Evolutionary conservation across 2,888 invertebrate genomes (phyloP).

Genomic region (Hydrotaea cyrtoneurina): DNA sequence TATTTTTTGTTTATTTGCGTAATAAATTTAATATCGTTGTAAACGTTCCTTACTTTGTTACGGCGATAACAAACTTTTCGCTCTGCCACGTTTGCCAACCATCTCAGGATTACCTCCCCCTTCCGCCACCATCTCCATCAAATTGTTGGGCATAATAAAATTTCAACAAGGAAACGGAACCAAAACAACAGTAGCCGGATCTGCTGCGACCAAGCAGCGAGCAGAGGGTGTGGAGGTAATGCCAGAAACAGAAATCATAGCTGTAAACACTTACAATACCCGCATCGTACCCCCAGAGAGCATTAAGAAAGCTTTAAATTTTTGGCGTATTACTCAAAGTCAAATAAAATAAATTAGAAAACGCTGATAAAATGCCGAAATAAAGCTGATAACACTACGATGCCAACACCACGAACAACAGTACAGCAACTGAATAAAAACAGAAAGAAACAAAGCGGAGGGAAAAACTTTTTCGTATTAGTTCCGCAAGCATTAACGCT

Average conservation of each 20-base stretch:
- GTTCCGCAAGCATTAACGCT: constrained; percentile 55
- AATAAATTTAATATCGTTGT: constrained; percentile 25
- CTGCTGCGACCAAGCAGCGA: neutral
- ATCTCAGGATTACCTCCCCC: neutral
- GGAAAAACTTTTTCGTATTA: constrained; percentile 36
- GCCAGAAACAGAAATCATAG: constrained; percentile 10
- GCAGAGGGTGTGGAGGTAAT: neutral
- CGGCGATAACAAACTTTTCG: constrained; percentile 19
- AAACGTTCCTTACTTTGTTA: constrained; percentile 21
- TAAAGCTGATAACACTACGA: constrained; percentile 23
- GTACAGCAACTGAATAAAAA: constrained; percentile 38
- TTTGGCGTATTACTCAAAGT: constrained; percentile 67
- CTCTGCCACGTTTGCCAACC: no score
- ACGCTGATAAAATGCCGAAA: constrained; percentile 64
- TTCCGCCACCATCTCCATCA: neutral
- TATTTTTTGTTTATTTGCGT: constrained; percentile 29
- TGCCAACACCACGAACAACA: neutral
- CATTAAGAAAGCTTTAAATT: constrained; percentile 60
- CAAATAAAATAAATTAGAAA: constrained; percentile 68
- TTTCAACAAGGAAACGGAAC: constrained; percentile 2
- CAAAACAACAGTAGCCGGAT: neutral
- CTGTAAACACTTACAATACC: constrained; percentile 1
- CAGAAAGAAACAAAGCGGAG: constrained; percentile 15
- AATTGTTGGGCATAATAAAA: constrained; percentile 6
- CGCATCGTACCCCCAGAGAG: constrained; percentile 27